Base-by-base conservation (phyloP, 2,113 vertebrate genomes). In the Peromyscus leucopus region DNA sequence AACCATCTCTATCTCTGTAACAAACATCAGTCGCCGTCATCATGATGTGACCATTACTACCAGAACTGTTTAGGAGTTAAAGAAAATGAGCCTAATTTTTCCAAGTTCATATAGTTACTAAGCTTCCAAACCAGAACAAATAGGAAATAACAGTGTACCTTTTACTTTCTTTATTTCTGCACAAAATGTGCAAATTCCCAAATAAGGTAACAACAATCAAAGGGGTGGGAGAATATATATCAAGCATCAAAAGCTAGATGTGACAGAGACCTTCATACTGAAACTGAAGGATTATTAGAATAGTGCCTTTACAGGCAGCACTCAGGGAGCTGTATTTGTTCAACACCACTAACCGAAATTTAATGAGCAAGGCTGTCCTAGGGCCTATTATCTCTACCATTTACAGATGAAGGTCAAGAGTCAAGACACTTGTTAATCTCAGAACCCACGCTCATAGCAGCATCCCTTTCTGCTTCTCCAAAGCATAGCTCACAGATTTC, bases 101-200 rank as follows among this genome's bases (percentile, higher is more conserved):
- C 46, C 59, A 63, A 76, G 22, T 51, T 74, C 7, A 61, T 9
- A n/a, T 0, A 9, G 7, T 92, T 26, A 86, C n/a, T 39, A 69
- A 85, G 17, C 21, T 65, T 7, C 10, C 89, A 46, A 90, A n/a
- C n/a, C 31, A 91, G 85, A 11, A 36, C 12, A 11, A 63, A 69
- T 0, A 82, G 69, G 6, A 69, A 17, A 59, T 2, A n/a, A 46
- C 42, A 48, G 1, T 39, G 7, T 31, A 26, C 36, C 0, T 21
- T 55, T 7, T 9, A 57, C 6, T 89, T 65, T 72, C 72, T 65
- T 94, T 42, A 59, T 61, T 46, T 89, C 61, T 89, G 67, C 4
- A 31, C 67, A 90, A 95, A 75, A 42, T 57, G 48, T 22, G 85
- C 33, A 87, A 3, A 57, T 94, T 78, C 33, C 83, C 67, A 96